These are phyloP conservation scores for Diorhabda carinulata DNA, from an alignment of 1,140 invertebrate species.

Conservation along the genomic window DNA sequence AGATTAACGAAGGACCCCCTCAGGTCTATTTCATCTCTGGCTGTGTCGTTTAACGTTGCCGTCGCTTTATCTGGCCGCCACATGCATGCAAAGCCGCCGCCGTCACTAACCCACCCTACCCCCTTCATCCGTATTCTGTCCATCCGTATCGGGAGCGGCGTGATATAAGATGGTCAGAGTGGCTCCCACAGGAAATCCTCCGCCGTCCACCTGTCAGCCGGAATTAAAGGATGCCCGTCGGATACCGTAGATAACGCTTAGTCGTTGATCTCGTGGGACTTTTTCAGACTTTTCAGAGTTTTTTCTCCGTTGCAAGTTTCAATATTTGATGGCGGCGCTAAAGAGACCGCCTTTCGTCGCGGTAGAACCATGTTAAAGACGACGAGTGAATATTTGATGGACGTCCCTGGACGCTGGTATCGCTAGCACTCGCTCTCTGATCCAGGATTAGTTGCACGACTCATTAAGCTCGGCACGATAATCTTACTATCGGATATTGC, in stretches of 20 bases:
- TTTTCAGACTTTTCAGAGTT: neutral
- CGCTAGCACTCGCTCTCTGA: conserved; percentile 44
- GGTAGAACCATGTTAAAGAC: conserved; percentile 29
- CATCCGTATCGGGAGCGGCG: conserved; percentile 28
- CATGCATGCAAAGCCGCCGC: conserved; percentile 36
- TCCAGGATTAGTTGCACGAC: conserved; percentile 49
- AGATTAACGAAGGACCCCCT: conserved; percentile 20
- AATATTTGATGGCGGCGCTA: conserved; percentile 41
- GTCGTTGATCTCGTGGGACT: conserved; percentile 30
- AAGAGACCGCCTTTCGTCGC: conserved; percentile 23
- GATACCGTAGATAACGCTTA: conserved; percentile 41
- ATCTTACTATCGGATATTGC: conserved; percentile 46
- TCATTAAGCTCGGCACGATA: conserved; percentile 48
- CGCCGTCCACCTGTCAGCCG: conserved; percentile 43
- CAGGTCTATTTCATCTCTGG: conserved; percentile 31
- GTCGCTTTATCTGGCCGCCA: conserved; percentile 34
- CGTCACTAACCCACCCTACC: conserved; percentile 19
- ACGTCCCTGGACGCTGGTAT: conserved; percentile 37
- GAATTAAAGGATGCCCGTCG: conserved; percentile 44
- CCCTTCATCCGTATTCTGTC: conserved; percentile 32
- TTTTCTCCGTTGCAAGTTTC: conserved; percentile 34
- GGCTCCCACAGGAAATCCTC: conserved; percentile 40
- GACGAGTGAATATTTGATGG: conserved; percentile 46
- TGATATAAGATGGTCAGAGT: conserved; percentile 41
- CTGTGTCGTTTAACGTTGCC: conserved; percentile 31